Conservation (phyloP, 2,888 invertebrate genomes). For the Ctenicera cuprea region DNA sequence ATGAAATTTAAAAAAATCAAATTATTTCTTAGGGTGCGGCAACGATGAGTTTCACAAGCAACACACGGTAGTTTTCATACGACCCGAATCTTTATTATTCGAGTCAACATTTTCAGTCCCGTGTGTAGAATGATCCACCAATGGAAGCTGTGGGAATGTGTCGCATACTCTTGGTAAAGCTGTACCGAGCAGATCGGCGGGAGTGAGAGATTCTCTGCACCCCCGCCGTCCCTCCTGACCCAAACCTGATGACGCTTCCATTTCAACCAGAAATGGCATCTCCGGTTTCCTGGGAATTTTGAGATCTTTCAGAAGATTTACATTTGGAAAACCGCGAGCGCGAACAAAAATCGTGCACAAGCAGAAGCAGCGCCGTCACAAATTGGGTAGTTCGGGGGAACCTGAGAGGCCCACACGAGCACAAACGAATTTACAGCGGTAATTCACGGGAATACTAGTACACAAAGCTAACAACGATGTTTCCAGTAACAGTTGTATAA, state of each 20-base stretch:
- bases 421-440: neutral
- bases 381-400: neutral
- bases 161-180: conserved; percentile 66
- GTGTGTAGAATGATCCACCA: conserved; percentile 65
- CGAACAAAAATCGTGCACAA: conserved; percentile 18
- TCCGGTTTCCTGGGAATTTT: conserved; percentile 52
- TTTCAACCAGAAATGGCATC: conserved; percentile 63
- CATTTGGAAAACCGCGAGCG: conserved; percentile 27
- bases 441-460: conserved; percentile 7
- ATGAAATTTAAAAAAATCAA: neutral
- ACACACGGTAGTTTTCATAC: conserved; percentile 50
- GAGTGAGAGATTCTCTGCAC: conserved; percentile 66
- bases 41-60: conserved; percentile 40
- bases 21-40: conserved; percentile 42
- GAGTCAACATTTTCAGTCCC: conserved; percentile 67
- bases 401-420: neutral
- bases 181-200: conserved; percentile 67
- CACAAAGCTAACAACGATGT: conserved; percentile 37
- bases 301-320: conserved; percentile 40
- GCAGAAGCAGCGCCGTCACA: neutral
- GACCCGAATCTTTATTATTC: conserved; percentile 58
- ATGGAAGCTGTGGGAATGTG: conserved; percentile 66
- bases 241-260: conserved; percentile 62
- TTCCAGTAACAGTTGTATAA: conserved; percentile 57
- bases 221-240: conserved; percentile 53